Evolutionary conservation across 2,888 invertebrate genomes (phyloP), one percentile per base, ranked within the genome.

Genomic region (Drosophila helvetica): DNA sequence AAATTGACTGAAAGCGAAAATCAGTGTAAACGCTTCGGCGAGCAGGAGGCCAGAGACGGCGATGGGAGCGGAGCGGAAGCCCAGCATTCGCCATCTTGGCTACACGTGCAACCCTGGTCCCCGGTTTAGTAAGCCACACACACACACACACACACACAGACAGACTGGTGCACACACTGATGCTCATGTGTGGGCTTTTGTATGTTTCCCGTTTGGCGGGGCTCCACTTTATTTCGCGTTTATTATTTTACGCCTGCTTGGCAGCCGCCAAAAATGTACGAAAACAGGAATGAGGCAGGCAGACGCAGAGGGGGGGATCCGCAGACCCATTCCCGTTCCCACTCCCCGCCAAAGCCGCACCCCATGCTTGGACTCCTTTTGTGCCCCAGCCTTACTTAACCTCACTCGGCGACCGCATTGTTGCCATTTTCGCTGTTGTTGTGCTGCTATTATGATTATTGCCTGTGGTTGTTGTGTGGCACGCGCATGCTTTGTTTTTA

Each of bases 241-340:
- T 89, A 89, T 85, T 85, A 89, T 88, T 86, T 89, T 89, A 86
- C 80, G 89, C 88, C 88, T 86, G 80, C 86, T 89, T 89, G 87
- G 72, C 78, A 87, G 84, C 89, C 84, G 78, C 72, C 81, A 84
- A 82, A 87, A 86, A 78, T 69, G 65, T 64, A 46, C 52, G 56
- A 54, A 75, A 55, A 54, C 74, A n/a, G 64, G 42, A 47, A 56
- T 33, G 42, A 47, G 54, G 54, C 38, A 15, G 38, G 10, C 64
- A 80, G 67, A 67, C 75, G 57, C 68, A 27, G 8, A 27, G 60
- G 53, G 75, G 27, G 22, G 17, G 55, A 9, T 7, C 58, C 59
- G 45, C 30, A 46, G 12, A 30, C 50, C 42, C 53, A 2, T 18
- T 22, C 47, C 50, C 42, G 18, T 56, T 25, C 25, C 54, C 27